Evolutionary conservation across 2,797 vertebrate genomes (phyloP), one percentile per base, ranked within the genome.

Genomic region (Astyanax mexicanus): DNA sequence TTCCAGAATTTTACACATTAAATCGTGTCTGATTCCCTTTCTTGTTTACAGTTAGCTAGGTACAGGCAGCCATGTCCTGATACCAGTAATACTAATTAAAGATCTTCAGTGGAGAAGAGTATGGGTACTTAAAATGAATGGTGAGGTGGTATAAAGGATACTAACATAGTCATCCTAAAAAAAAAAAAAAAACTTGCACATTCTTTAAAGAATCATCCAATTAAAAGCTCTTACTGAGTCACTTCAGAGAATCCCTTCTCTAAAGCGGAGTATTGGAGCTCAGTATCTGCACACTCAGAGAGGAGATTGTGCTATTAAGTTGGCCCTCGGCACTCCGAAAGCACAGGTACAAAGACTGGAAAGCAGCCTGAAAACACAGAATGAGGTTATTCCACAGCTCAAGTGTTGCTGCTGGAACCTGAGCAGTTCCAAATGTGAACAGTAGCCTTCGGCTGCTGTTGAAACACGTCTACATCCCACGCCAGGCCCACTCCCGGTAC

Each of bases 391-490:
- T 77, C 45, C 29, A 27, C 40, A 67, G 11, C 70, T 81, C 60
- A 81, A 75, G 79, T 80, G 72, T 57, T 58, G 51, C 47, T 69
- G 47, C 64, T 66, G 68, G 51, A 80, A 71, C 42, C 38, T 73
- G 65, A 51, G 32, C 38, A 66, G 73, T 27, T 44, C 60, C 58
- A 62, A 78, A 74, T 81, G 55, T 72, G 65, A 81, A 72, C 78
- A 76, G 6, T 49, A 80, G 72, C 75, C 80, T 81, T 19, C 54
- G 35, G 83, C 71, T 69, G 70, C 83, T 91, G 93, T 88, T 90
- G 84, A 80, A 87, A 93, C 92, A 92, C 13, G 91, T 87, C 83
- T 66, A 1, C 55, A 27, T 74, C 68, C 77, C 84, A 27, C 83
- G 51, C 80, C 52, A 78, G 54, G 83, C 84, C 81, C 78, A 72